These are phyloP conservation scores for Drosophila anomalata DNA, from an alignment of 2,888 invertebrate genomes.

Conservation along the genomic window DNA sequence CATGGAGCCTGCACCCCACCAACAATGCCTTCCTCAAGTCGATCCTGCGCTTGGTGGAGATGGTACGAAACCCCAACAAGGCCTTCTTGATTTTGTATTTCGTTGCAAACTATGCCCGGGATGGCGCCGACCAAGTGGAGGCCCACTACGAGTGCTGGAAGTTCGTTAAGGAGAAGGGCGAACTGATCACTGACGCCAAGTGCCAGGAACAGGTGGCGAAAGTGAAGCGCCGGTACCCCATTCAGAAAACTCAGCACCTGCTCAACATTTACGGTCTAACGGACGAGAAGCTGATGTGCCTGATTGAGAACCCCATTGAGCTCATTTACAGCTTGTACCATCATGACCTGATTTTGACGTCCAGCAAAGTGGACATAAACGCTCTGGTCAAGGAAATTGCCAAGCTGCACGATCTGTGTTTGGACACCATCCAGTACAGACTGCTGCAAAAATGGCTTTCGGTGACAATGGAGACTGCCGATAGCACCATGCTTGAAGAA, in stretches of 20 bases:
- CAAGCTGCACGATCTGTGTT: slow-evolving; percentile 75
- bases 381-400: slow-evolving; percentile 81
- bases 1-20: slow-evolving; percentile 82
- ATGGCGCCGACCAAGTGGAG: slow-evolving; percentile 84
- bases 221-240: slow-evolving; percentile 83
- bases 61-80: slow-evolving; percentile 78
- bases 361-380: slow-evolving; percentile 82
- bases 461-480: slow-evolving; percentile 70
- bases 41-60: slow-evolving; percentile 79
- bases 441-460: slow-evolving; percentile 83
- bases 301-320: slow-evolving; percentile 81
- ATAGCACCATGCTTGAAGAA: slow-evolving; percentile 81
- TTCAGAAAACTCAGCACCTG: slow-evolving; percentile 83
- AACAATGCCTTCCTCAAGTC: slow-evolving; percentile 84
- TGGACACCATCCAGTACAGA: slow-evolving; percentile 79
- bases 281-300: slow-evolving; percentile 81
- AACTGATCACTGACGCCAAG: slow-evolving; percentile 65
- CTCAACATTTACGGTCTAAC: slow-evolving; percentile 81
- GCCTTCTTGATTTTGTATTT: slow-evolving; percentile 82
- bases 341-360: slow-evolving; percentile 80
- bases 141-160: slow-evolving; percentile 83
- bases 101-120: slow-evolving; percentile 82
- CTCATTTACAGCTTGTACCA: slow-evolving; percentile 81
- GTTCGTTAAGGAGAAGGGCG: slow-evolving; percentile 75
- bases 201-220: slow-evolving; percentile 80